These are phyloP conservation scores for Alfaro cultratus DNA, from an alignment of 2,797 vertebrate genomes.

Conservation along the genomic window DNA sequence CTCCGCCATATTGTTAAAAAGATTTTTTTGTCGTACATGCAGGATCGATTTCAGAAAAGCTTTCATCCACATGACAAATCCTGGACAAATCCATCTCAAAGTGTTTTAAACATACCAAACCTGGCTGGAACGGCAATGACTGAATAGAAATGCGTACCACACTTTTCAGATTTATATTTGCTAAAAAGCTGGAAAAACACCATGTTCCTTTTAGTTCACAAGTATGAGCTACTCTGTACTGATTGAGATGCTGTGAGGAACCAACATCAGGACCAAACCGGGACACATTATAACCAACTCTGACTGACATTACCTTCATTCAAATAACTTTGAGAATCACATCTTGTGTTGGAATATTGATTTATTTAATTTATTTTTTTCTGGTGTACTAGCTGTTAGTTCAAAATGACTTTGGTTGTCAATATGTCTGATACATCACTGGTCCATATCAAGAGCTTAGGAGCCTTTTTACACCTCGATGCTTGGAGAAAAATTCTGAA, in stretches of 20 bases:
- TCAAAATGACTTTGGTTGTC: neutral
- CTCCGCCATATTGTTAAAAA: too few species aligned
- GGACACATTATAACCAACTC: neutral
- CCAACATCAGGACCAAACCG: neutral
- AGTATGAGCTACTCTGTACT: neutral
- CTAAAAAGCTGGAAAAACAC: neutral
- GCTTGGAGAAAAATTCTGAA: neutral
- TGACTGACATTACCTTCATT: constrained; percentile 16
- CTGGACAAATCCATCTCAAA: too few species aligned
- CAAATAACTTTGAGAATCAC: neutral
- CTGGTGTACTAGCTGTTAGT: neutral
- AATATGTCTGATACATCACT: neutral
- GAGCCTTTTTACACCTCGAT: neutral
- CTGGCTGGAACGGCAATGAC: neutral
- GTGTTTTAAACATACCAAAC: too few species aligned
- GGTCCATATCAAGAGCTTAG: neutral
- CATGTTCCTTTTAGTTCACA: neutral
- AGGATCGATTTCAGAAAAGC: too few species aligned
- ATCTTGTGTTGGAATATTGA: neutral
- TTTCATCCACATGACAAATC: too few species aligned
- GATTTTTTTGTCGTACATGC: too few species aligned
- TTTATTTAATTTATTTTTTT: too few species aligned
- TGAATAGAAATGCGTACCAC: neutral
- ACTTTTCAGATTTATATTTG: neutral
- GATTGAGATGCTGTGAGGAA: neutral